A percentile compares a stretch with the other conserved stretches of the same genome.
These are phyloP conservation scores for Griposia aprilina DNA, from an alignment of 2,888 invertebrate genomes.

Conservation along the genomic window DNA sequence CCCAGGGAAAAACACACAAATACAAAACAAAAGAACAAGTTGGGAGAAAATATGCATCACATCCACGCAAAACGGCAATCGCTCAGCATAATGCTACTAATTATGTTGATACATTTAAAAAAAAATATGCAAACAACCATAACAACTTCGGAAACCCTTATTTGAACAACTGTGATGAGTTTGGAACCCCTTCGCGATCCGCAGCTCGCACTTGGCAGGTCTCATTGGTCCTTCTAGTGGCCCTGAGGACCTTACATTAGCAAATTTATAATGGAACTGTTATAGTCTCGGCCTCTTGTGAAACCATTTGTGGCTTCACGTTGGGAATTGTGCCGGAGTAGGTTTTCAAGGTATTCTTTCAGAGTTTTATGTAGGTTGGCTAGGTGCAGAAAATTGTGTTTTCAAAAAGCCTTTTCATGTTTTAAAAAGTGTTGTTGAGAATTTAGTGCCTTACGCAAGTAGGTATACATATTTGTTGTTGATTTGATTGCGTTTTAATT, in stretches of 20 bases:
- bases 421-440: background rate
- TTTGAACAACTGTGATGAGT: background rate
- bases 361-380: slow-evolving; percentile 12
- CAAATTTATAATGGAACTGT: slow-evolving; percentile 61
- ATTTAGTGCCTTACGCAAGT: background rate
- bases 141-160: background rate
- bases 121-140: background rate
- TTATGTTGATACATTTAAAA: too few species aligned
- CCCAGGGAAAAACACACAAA: too few species aligned
- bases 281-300: slow-evolving; percentile 25
- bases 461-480: background rate
- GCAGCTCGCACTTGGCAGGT: slow-evolving; percentile 14
- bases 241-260: slow-evolving; percentile 53
- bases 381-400: slow-evolving; percentile 7
- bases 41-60: too few species aligned
- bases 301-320: slow-evolving; percentile 56
- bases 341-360: slow-evolving; percentile 49
- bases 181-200: background rate
- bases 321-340: slow-evolving; percentile 28
- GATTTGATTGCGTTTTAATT: background rate
- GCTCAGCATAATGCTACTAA: too few species aligned
- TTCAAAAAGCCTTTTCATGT: too few species aligned
- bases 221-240: slow-evolving; percentile 44
- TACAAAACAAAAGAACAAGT: too few species aligned
- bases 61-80: too few species aligned